Conservation (phyloP, 2,113 vertebrate species). For the Plestiodon gilberti region DNA sequence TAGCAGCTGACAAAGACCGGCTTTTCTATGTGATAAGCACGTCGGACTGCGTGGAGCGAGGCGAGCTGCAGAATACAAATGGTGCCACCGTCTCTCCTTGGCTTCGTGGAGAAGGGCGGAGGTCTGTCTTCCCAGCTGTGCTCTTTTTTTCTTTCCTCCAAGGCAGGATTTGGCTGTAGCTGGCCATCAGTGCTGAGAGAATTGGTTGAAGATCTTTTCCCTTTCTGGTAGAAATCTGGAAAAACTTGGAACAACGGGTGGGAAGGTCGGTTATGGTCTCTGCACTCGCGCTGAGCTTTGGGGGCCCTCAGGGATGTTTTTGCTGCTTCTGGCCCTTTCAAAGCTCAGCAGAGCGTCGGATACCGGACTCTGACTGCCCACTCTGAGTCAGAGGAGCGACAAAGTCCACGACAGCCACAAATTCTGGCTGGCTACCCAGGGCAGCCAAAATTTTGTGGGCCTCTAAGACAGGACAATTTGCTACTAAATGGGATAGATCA, state of each 20-base stretch:
- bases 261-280: background rate
- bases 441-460: background rate
- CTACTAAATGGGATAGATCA: no score
- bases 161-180: background rate
- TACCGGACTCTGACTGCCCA: background rate
- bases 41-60: conserved; percentile 50
- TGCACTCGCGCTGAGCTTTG: background rate
- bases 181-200: background rate
- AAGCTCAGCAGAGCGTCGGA: background rate
- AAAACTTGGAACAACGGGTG: background rate
- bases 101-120: background rate
- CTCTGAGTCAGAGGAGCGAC: no score
- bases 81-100: background rate
- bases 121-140: background rate
- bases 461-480: background rate
- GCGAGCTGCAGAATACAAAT: conserved; percentile 61
- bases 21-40: conserved; percentile 56
- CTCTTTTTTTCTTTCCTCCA: conserved; percentile 8
- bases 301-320: background rate
- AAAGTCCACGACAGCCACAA: background rate
- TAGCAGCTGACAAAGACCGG: conserved; percentile 61
- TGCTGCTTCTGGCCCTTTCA: background rate
- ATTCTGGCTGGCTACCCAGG: background rate
- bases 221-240: background rate
- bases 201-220: no score